Conservation (phyloP, 1,140 invertebrate species). For the Alviniconcha marisindica region DNA sequence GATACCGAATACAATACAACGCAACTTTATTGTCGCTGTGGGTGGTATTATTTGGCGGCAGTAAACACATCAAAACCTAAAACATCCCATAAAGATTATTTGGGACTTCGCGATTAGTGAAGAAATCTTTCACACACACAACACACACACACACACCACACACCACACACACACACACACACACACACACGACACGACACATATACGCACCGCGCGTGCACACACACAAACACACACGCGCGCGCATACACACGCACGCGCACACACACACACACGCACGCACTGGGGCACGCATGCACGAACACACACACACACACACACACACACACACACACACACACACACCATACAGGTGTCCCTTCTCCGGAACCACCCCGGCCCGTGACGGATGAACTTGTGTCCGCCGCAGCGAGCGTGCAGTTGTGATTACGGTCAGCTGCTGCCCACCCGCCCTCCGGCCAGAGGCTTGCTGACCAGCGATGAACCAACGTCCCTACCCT, state of each 20-base stretch:
- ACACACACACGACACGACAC: too few relatives aligned
- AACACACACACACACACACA: slow-evolving; percentile 27
- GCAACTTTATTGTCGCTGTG: too few relatives aligned
- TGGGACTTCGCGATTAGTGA: too few relatives aligned
- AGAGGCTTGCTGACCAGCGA: slow-evolving; percentile 6
- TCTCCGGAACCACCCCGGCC: not conserved
- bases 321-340: slow-evolving; percentile 4
- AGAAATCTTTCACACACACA: too few relatives aligned
- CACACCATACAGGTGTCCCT: not conserved
- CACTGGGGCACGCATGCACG: not conserved
- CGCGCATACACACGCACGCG: not conserved
- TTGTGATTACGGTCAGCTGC: not conserved
- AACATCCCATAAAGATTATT: too few relatives aligned
- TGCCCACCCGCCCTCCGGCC: not conserved
- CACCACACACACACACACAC: too few relatives aligned
- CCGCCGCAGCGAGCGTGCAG: not conserved
- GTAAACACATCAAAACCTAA: too few relatives aligned
- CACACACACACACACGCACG: not conserved
- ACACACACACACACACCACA: too few relatives aligned
- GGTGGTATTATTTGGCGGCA: too few relatives aligned
- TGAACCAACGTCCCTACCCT: slow-evolving; percentile 25
- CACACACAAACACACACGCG: not conserved
- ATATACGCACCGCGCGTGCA: too few relatives aligned
- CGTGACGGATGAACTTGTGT: too few relatives aligned
- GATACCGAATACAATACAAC: too few relatives aligned